Evolutionary conservation across 2,797 vertebrate species (phyloP).

Genomic region (Channallabes apus): DNA sequence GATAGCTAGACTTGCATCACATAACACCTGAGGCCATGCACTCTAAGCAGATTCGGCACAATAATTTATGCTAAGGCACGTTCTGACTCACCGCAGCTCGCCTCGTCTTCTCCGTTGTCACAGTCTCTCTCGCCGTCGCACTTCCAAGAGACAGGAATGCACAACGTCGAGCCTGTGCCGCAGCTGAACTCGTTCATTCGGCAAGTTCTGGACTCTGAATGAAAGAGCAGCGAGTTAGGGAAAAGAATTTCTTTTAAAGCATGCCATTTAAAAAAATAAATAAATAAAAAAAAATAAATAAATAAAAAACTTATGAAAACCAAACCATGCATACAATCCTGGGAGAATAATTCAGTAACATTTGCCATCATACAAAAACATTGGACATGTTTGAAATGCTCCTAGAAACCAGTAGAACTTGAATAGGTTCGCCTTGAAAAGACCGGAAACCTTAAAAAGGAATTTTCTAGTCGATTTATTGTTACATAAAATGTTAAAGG

Average conservation of each 20-base stretch:
- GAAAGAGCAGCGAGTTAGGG: conserved; percentile 14
- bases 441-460: neutral
- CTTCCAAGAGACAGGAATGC: conserved; percentile 93
- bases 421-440: neutral
- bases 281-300: no score
- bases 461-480: neutral
- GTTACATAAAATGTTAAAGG: neutral
- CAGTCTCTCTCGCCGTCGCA: conserved; percentile 97
- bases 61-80: neutral
- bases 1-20: conserved; percentile 15
- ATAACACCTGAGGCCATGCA: neutral
- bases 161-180: conserved; percentile 86
- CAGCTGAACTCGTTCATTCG: conserved; percentile 92
- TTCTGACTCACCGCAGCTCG: conserved; percentile 87
- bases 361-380: neutral
- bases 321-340: neutral
- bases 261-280: neutral
- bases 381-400: neutral
- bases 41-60: neutral
- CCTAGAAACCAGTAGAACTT: neutral
- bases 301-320: neutral
- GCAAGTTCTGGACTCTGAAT: conserved; percentile 89
- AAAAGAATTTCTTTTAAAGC: neutral
- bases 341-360: conserved; percentile 6
- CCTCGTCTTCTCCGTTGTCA: conserved; percentile 91